Conservation (phyloP, 2,113 vertebrate species). For the Edolisoma coerulescens region DNA sequence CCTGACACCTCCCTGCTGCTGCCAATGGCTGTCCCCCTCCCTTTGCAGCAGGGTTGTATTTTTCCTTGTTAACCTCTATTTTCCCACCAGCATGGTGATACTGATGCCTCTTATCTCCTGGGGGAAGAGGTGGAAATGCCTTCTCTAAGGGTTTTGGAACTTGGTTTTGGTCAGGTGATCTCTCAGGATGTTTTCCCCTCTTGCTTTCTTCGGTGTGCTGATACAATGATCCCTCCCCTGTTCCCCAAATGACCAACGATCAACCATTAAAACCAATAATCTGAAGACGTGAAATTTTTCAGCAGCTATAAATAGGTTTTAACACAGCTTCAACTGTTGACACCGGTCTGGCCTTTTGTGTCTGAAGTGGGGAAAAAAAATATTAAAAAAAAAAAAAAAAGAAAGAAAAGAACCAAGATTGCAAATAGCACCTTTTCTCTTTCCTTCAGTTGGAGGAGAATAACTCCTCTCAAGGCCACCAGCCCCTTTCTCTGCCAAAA, state of each 20-base stretch:
- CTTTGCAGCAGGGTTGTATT: not conserved
- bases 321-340: not conserved
- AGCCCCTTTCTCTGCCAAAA: not conserved
- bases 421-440: not conserved
- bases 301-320: not conserved
- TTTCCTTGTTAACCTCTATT: not conserved
- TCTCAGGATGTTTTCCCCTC: not conserved
- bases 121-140: not conserved
- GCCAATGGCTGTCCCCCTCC: not conserved
- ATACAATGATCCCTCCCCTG: not conserved
- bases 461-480: not conserved
- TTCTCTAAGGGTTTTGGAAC: not conserved
- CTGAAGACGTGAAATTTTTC: not conserved
- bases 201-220: not conserved
- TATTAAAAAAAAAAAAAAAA: not conserved
- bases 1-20: not conserved
- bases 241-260: not conserved
- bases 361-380: not conserved
- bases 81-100: accelerated
- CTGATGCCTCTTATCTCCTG: not conserved
- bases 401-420: not conserved
- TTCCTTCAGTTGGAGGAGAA: not conserved
- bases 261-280: not conserved
- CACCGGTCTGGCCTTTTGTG: not conserved
- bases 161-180: not conserved